These are phyloP conservation scores for Heloderma charlesbogerti DNA, from an alignment of 2,113 vertebrate species.

Conservation along the genomic window DNA sequence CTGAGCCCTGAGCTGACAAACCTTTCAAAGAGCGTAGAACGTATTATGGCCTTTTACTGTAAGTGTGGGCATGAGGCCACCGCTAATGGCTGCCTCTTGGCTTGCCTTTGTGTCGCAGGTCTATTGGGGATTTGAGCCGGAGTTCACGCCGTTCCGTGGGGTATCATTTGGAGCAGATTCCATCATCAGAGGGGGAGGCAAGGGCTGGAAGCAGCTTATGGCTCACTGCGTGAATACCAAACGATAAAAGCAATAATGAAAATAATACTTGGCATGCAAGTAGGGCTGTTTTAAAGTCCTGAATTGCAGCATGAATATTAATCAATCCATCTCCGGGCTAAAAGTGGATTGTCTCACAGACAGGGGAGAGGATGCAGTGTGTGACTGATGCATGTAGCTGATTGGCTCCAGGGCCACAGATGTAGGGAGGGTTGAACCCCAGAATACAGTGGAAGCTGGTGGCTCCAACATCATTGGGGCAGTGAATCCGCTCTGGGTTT, in stretches of 20 bases:
- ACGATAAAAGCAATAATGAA: constrained; percentile 30
- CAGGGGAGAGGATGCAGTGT: neutral
- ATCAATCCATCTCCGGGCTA: neutral
- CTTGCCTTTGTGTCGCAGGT: constrained; percentile 35
- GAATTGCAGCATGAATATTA: constrained; percentile 21
- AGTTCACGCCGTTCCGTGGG: constrained; percentile 11
- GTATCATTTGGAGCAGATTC: neutral
- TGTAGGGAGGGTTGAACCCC: too few species aligned
- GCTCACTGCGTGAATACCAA: neutral
- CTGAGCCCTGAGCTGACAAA: neutral
- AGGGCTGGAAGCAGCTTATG: constrained; percentile 10
- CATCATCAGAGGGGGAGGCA: neutral
- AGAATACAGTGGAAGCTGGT: neutral
- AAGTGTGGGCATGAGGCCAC: neutral
- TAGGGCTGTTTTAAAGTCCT: constrained; percentile 18
- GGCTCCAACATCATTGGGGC: neutral
- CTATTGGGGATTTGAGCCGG: neutral
- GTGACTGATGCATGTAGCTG: too few species aligned
- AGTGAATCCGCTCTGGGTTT: neutral
- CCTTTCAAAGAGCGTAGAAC: neutral
- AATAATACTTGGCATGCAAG: neutral
- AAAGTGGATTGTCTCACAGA: neutral
- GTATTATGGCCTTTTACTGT: neutral
- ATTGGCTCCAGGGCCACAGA: neutral
- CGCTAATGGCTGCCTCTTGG: constrained; percentile 34